phyloP scores from a whole-genome alignment of 2,888 invertebrate species.

The Platyscelio sp. region DNA sequence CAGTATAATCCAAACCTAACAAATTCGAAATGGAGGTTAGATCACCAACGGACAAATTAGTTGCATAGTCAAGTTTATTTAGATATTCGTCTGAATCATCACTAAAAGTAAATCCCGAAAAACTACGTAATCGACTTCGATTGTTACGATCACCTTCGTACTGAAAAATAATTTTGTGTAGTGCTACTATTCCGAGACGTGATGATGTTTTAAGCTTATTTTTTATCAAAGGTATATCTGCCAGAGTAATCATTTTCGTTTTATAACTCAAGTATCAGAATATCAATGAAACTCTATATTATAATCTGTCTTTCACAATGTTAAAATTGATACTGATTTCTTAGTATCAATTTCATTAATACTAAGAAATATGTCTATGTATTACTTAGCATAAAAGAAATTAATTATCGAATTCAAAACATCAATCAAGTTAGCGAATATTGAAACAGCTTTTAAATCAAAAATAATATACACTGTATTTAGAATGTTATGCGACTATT shows the following conservation, averaged over 20 bases:
- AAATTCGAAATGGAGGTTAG: background rate
- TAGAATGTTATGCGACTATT: too few relatives aligned
- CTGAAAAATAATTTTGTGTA: background rate
- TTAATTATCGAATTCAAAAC: too few relatives aligned
- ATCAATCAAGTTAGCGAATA: too few relatives aligned
- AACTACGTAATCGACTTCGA: background rate
- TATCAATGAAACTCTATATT: too few relatives aligned
- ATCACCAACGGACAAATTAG: background rate
- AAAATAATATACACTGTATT: too few relatives aligned
- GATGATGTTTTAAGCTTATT: background rate
- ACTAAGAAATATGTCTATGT: too few relatives aligned
- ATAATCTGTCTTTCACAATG: too few relatives aligned
- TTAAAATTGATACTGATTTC: too few relatives aligned
- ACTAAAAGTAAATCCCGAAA: background rate
- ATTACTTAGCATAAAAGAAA: too few relatives aligned
- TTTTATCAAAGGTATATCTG: background rate
- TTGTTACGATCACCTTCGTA: background rate
- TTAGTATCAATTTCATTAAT: too few relatives aligned
- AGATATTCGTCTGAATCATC: background rate
- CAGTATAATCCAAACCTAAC: conserved; percentile 3
- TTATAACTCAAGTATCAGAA: background rate
- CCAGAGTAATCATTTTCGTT: background rate
- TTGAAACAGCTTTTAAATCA: too few relatives aligned
- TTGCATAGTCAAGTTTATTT: background rate
- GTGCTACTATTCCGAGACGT: background rate